Conservation (phyloP, 2,888 invertebrate genomes). For the Prosapia bicincta region DNA sequence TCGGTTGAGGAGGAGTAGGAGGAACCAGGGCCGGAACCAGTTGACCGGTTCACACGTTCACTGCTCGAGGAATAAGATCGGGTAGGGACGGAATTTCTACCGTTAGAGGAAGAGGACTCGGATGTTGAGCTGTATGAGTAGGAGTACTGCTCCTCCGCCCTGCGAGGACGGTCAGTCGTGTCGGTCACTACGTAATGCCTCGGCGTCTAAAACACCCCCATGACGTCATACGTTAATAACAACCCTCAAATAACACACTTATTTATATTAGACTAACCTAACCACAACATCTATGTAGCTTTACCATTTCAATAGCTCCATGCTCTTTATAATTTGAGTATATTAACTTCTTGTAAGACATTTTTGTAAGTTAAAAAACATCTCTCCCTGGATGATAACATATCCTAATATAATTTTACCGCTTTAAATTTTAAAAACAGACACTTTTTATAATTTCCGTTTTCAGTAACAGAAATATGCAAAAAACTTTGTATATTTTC, state of each 20-base stretch:
- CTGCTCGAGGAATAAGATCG: constrained; percentile 65
- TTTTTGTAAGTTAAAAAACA: too few species aligned
- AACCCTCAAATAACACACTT: neutral
- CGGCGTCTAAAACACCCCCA: constrained; percentile 61
- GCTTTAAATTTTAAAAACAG: too few species aligned
- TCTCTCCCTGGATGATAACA: too few species aligned
- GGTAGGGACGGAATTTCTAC: constrained; percentile 53
- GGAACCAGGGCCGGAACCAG: constrained; percentile 62
- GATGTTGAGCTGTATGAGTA: constrained; percentile 71
- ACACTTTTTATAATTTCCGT: too few species aligned
- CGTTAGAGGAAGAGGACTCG: constrained; percentile 50
- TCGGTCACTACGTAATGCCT: constrained; percentile 85
- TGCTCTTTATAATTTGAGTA: too few species aligned
- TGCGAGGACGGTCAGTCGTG: constrained; percentile 62
- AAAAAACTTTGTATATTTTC: too few species aligned
- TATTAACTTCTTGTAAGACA: too few species aligned
- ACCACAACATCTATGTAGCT: neutral
- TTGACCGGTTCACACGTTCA: constrained; percentile 65
- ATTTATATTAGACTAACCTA: neutral
- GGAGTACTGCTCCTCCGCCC: constrained; percentile 80
- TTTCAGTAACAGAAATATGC: too few species aligned
- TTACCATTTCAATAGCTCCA: neutral
- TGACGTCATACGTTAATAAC: constrained; percentile 15
- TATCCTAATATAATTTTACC: too few species aligned
- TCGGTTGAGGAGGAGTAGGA: constrained; percentile 71